phyloP scores from a whole-genome alignment of 1,140 invertebrate genomes.

The Apocrypta bakeri region DNA sequence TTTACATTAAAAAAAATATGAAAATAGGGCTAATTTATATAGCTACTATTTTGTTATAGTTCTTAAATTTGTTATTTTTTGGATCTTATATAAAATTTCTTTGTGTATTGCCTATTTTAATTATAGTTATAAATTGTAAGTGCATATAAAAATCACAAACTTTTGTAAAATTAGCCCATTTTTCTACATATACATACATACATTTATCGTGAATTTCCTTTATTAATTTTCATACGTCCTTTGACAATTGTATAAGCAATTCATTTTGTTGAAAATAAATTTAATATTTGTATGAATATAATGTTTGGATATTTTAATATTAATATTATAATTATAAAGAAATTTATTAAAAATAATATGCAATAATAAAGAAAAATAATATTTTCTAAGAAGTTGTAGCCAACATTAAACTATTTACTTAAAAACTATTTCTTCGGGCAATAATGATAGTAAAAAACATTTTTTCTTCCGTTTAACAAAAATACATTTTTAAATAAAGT shows the following conservation, averaged over 20 bases:
- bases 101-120: neutral
- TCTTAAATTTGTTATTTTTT: neutral
- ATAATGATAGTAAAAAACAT: neutral
- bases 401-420: neutral
- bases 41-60: neutral
- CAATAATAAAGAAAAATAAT: neutral
- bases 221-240: too few relatives aligned
- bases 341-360: too few relatives aligned
- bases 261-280: too few relatives aligned
- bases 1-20: neutral
- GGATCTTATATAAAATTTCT: neutral
- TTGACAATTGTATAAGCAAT: too few relatives aligned
- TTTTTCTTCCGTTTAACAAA: neutral
- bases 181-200: neutral
- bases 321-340: too few relatives aligned
- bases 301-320: too few relatives aligned
- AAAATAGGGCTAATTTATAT: neutral
- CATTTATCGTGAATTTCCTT: neutral
- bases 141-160: neutral
- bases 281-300: too few relatives aligned
- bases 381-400: neutral
- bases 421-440: neutral
- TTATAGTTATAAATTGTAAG: neutral
- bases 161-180: neutral
- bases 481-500: neutral